phyloP scores from a whole-genome alignment of 1,140 invertebrate genomes.

The Heliconius himera region DNA sequence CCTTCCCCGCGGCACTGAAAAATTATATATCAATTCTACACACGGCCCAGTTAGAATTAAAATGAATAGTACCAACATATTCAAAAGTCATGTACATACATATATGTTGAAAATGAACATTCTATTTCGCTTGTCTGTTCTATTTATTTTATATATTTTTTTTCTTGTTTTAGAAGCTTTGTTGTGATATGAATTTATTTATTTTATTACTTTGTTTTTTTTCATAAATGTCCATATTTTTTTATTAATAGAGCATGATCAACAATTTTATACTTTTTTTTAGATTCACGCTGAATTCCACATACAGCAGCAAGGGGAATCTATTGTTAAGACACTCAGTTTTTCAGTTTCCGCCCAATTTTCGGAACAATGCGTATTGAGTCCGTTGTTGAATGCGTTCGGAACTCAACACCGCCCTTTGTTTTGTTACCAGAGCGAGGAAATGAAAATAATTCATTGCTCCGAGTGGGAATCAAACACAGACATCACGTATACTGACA shows the following conservation, averaged over 20 bases:
- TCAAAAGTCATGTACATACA: not conserved
- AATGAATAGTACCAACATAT: too few relatives aligned
- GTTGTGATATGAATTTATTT: not conserved
- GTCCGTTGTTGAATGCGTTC: not conserved
- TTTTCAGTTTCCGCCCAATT: too few relatives aligned
- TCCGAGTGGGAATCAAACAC: not conserved
- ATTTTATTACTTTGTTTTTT: not conserved
- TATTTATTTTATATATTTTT: not conserved
- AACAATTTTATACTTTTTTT: too few relatives aligned
- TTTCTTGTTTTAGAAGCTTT: not conserved
- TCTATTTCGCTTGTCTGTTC: not conserved
- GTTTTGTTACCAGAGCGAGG: not conserved
- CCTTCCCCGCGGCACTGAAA: slow-evolving; percentile 27
- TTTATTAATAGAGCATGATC: too few relatives aligned
- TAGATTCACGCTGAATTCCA: too few relatives aligned
- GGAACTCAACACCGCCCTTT: not conserved
- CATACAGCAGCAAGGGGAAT: too few relatives aligned
- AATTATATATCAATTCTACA: not conserved
- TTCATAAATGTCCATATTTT: too few relatives aligned
- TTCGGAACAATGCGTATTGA: too few relatives aligned
- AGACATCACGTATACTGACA: too few relatives aligned
- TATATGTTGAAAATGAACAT: not conserved
- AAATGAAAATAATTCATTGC: not conserved
- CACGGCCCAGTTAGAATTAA: not conserved
- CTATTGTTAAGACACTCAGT: too few relatives aligned